A percentile compares a stretch with the other conserved stretches of the same genome.
Conservation (phyloP, 2,113 vertebrate species). For the Gallinago undulata region DNA sequence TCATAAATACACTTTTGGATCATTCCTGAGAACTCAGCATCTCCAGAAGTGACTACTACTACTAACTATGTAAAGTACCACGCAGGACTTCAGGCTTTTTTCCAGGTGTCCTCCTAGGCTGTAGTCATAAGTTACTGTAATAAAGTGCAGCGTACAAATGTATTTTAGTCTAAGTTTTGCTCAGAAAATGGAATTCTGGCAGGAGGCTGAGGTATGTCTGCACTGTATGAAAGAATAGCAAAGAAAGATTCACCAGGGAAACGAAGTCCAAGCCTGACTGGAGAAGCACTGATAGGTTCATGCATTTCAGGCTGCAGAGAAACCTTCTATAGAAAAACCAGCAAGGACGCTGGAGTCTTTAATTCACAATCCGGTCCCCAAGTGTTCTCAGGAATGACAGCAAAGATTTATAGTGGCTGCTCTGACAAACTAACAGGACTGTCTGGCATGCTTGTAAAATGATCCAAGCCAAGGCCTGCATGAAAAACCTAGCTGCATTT, state of each 20-base stretch:
- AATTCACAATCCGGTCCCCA: background rate
- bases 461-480: background rate
- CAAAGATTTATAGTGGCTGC: background rate
- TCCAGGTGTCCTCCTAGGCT: background rate
- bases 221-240: background rate
- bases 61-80: background rate
- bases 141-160: background rate
- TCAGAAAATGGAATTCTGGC: background rate
- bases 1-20: background rate
- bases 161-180: background rate
- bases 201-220: background rate
- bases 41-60: background rate
- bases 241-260: background rate
- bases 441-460: background rate
- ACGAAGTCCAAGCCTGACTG: background rate
- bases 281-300: background rate
- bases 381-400: background rate
- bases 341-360: background rate
- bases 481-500: background rate
- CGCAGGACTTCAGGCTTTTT: background rate
- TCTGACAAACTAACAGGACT: background rate
- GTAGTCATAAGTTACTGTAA: background rate
- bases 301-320: background rate
- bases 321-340: background rate
- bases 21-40: background rate